These are phyloP conservation scores for Gastrophysa polygoni DNA, from an alignment of 2,888 invertebrate genomes.

Conservation along the genomic window DNA sequence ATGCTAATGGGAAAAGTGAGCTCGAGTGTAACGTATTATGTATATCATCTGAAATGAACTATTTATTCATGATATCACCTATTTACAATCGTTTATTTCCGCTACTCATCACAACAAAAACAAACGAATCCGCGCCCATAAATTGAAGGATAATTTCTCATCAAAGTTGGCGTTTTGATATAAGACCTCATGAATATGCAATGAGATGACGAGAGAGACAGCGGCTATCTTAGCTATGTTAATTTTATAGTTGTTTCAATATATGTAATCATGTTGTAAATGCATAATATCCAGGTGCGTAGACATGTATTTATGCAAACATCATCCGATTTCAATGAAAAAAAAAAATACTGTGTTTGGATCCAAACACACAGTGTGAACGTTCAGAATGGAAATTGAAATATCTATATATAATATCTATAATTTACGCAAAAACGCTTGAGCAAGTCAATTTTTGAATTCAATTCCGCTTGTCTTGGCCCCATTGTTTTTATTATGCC, in stretches of 20 bases:
- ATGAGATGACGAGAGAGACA: slow-evolving; percentile 46
- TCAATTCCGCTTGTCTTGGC: no score
- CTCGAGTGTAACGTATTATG: no score
- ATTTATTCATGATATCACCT: neutral
- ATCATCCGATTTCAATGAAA: neutral
- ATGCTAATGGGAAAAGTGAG: no score
- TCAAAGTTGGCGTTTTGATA: slow-evolving; percentile 39
- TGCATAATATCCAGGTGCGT: neutral
- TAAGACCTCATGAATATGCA: slow-evolving; percentile 52
- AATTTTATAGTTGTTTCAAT: slow-evolving; percentile 53
- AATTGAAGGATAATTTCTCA: slow-evolving; percentile 45
- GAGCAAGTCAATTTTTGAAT: no score
- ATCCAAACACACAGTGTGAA: slow-evolving; percentile 17
- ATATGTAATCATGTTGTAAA: slow-evolving; percentile 18
- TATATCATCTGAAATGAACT: no score
- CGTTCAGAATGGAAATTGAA: no score
- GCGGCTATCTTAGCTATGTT: slow-evolving; percentile 49
- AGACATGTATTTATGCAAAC: neutral
- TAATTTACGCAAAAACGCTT: no score
- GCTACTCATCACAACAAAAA: slow-evolving; percentile 10
- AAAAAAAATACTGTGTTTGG: slow-evolving; percentile 23
- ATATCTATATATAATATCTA: neutral
- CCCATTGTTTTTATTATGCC: no score
- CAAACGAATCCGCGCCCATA: slow-evolving; percentile 22
- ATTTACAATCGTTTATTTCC: neutral